These are phyloP conservation scores for Echinops telfairi DNA, from an alignment of 2,113 vertebrate genomes.

Conservation along the genomic window DNA sequence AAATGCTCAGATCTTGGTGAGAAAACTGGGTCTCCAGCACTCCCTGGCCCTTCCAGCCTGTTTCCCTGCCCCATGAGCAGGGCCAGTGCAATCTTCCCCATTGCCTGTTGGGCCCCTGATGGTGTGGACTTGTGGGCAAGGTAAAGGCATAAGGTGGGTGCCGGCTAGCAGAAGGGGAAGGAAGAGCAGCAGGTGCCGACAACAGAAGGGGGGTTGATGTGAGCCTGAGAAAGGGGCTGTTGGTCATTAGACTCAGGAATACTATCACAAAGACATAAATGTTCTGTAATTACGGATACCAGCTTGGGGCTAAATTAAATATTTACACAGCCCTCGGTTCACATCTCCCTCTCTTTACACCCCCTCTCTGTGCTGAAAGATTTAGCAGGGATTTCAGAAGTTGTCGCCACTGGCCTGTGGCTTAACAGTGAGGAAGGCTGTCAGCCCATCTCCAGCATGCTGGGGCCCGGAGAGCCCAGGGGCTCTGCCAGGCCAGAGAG, in stretches of 20 bases:
- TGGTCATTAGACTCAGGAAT: not conserved
- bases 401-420: not conserved
- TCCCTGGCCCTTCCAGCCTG: not conserved
- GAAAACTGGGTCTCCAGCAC: not conserved
- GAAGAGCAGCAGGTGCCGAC: rapidly evolving
- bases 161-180: rapidly evolving
- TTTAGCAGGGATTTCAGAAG: constrained; percentile 53
- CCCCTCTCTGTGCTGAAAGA: constrained; percentile 30
- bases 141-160: not conserved
- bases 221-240: not conserved
- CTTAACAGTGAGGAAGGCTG: not conserved
- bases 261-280: not conserved
- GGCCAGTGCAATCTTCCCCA: not conserved
- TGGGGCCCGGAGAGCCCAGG: rapidly evolving
- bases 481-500: rapidly evolving
- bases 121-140: not conserved
- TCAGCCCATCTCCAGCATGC: rapidly evolving
- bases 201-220: not conserved
- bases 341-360: not conserved
- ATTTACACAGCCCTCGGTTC: constrained; percentile 1
- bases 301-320: constrained; percentile 67
- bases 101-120: not conserved
- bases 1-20: not conserved
- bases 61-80: not conserved
- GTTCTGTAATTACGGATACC: constrained; percentile 48